Evolutionary conservation across 2,888 invertebrate species (phyloP).

Genomic region (Dolichopus griseipennis): DNA sequence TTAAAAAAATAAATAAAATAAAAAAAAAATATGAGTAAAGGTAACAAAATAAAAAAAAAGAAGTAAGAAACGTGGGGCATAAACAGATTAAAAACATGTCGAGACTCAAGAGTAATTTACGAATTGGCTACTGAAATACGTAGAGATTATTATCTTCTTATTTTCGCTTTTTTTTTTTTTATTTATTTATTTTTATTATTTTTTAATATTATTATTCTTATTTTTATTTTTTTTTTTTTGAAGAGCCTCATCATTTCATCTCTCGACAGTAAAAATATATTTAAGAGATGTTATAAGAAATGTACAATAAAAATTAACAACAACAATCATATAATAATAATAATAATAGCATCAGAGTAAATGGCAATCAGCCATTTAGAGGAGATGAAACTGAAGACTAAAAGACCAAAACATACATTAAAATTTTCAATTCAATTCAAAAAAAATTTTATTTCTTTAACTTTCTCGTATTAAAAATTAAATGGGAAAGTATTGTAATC

Average conservation of each 20-base stretch:
- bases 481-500: too few relatives aligned
- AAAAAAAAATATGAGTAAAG: not conserved
- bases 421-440: too few relatives aligned
- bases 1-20: not conserved
- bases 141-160: slow-evolving; percentile 39
- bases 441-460: too few relatives aligned
- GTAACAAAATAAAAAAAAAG: slow-evolving; percentile 21
- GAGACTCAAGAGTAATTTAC: slow-evolving; percentile 40
- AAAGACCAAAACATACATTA: not conserved
- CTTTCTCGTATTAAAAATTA: too few relatives aligned
- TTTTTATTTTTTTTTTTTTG: slow-evolving; percentile 26
- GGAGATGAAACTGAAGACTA: not conserved
- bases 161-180: slow-evolving; percentile 20
- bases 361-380: too few relatives aligned
- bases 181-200: too few relatives aligned
- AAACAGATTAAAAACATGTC: slow-evolving; percentile 31
- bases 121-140: slow-evolving; percentile 45
- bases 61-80: slow-evolving; percentile 30
- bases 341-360: too few relatives aligned
- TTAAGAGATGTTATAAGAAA: not conserved
- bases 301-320: not conserved
- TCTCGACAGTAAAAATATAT: slow-evolving; percentile 14
- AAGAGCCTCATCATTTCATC: slow-evolving; percentile 35
- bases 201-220: not conserved
- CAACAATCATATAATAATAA: not conserved